These are phyloP conservation scores for human DNA, from an alignment of 2,113 vertebrate species.

Conservation along the genomic window GRCh38 chrX:86330001-86330500, in stretches of 20 bases:
- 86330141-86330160: neutral
- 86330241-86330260: neutral
- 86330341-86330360: neutral
- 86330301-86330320: neutral
- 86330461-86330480: neutral
- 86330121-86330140: constrained; percentile 25
- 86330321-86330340: constrained; percentile 6
- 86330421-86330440: neutral
- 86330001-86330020: neutral
- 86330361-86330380: neutral
- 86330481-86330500: neutral
- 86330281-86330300: neutral
- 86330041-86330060: neutral
- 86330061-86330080: neutral
- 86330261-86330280: neutral
- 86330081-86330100: constrained; percentile 9
- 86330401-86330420: neutral
- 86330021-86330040: neutral
- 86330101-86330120: neutral
- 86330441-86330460: neutral
- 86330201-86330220: neutral
- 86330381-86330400: neutral
- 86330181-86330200: neutral
- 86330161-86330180: neutral
- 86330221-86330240: neutral